Conservation (phyloP, 2,888 invertebrate genomes). For the Ormyrus labotus region DNA sequence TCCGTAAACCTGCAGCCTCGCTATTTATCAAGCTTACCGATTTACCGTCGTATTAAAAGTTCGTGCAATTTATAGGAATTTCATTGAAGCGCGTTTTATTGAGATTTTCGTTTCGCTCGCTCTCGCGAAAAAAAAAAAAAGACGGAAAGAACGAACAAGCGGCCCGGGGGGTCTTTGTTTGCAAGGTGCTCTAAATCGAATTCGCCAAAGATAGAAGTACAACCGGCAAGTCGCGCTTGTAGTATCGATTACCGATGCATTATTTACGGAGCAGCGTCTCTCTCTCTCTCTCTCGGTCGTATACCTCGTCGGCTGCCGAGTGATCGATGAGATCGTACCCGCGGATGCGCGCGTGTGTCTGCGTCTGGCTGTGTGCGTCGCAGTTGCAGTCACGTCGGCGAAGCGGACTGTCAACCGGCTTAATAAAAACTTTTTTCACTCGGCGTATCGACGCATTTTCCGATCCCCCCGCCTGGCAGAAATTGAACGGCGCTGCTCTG, state of each 20-base stretch:
- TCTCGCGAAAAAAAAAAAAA: background rate
- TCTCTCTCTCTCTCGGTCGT: conserved; percentile 8
- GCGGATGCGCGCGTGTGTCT: background rate
- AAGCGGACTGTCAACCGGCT: conserved; percentile 7
- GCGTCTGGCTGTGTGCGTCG: background rate
- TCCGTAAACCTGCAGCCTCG: background rate
- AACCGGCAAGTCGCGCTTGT: background rate
- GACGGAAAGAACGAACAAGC: background rate
- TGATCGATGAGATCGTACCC: conserved; percentile 38
- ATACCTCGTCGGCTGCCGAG: conserved; percentile 1
- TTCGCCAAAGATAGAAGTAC: conserved; percentile 25
- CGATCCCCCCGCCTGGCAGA: too few relatives aligned
- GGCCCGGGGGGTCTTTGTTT: conserved; percentile 23
- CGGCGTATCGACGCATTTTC: too few relatives aligned
- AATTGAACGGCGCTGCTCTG: too few relatives aligned
- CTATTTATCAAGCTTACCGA: conserved; percentile 35
- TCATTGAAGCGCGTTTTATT: conserved; percentile 39
- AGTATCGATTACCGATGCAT: conserved; percentile 49
- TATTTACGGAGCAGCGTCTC: conserved; percentile 28
- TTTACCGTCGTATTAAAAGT: conserved; percentile 29
- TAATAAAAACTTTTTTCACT: conserved; percentile 20
- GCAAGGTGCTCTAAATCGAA: conserved; percentile 29
- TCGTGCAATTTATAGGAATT: conserved; percentile 29
- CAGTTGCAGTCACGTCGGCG: background rate
- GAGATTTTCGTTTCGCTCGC: conserved; percentile 19